phyloP scores from a whole-genome alignment of 2,113 vertebrate species.

The Butastur rufipennis region DNA sequence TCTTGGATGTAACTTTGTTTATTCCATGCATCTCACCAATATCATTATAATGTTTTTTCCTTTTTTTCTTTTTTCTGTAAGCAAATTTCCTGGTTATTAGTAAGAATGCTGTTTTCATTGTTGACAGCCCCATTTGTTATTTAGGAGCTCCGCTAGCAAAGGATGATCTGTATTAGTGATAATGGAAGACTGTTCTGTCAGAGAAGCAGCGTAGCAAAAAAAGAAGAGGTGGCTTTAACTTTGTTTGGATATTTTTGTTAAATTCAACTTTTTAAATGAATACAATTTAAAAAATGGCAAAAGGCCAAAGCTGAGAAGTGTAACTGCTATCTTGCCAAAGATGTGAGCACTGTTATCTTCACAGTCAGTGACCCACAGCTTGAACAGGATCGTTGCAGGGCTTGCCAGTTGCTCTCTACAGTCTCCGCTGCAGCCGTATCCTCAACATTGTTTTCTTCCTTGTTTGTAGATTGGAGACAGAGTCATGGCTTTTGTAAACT shows the following conservation, averaged over 20 bases:
- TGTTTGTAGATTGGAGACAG: constrained; percentile 88
- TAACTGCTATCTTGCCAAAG: not conserved
- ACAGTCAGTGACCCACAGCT: not conserved
- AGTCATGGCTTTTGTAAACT: constrained; percentile 96
- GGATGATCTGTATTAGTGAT: not conserved
- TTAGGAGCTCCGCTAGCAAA: not conserved
- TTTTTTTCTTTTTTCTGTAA: not conserved
- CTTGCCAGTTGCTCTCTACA: not conserved
- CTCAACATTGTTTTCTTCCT: not conserved
- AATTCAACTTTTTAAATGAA: not conserved
- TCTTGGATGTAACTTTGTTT: not conserved
- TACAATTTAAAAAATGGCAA: not conserved
- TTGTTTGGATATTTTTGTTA: not conserved
- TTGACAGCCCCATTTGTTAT: not conserved
- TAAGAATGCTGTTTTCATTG: not conserved
- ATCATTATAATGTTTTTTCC: not conserved
- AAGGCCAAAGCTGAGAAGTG: not conserved
- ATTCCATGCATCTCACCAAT: not conserved
- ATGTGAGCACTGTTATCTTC: not conserved
- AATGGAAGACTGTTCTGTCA: not conserved
- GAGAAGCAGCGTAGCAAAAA: not conserved
- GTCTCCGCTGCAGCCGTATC: not conserved
- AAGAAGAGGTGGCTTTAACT: not conserved
- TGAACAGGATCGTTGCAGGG: not conserved
- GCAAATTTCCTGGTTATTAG: not conserved